Base-by-base conservation (phyloP, 2,888 invertebrate genomes). In the Drosophila lacicola region DNA sequence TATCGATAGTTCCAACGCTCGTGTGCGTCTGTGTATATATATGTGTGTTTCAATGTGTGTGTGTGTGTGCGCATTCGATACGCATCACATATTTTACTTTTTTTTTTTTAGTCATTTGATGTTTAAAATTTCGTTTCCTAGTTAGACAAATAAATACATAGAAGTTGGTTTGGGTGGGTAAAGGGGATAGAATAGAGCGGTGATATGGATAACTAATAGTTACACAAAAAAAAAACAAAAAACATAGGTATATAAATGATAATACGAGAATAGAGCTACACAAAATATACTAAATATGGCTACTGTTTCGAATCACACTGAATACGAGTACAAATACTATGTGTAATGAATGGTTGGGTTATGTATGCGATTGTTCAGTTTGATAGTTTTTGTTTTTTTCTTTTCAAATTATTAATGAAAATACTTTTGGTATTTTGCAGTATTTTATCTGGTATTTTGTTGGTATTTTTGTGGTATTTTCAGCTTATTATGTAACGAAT, bases 271-370 rank as follows among this genome's bases (percentile, higher is more conserved):
- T 46, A 72, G 42, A 62, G 57, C 78, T 73, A 78, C 78, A 72
- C 44, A 45, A 55, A 63, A 49, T 58, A 67, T 70, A 79, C 60
- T 56, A 45, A 70, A 60, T 53, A 60, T 65, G 45, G 13, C 82
- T 88, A 83, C 82, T 41, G 47, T 39, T 42, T 82, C 86, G 83
- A 83, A 88, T 88, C 75, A 83, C 88, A 83, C 70, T 73, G 62
- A 83, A 69, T 80, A 82, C 69, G 67, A 68, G 36, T 63, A 71
- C 29, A 29, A 29, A 29, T 29, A 29, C 29, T 55, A 33, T 57
- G 50, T 41, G 19, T 51, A 19, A 50, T 53, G 42, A 21, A 13
- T 53, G 33, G 34, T 41, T n/a, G 44, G 44, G 25, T 61, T 51
- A 66, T 54, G 44, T 19, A 56, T 72, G 73, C 36, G n/a, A 58